Evolutionary conservation across 2,113 vertebrate species (phyloP).

Genomic region (Chaetura pelagica): DNA sequence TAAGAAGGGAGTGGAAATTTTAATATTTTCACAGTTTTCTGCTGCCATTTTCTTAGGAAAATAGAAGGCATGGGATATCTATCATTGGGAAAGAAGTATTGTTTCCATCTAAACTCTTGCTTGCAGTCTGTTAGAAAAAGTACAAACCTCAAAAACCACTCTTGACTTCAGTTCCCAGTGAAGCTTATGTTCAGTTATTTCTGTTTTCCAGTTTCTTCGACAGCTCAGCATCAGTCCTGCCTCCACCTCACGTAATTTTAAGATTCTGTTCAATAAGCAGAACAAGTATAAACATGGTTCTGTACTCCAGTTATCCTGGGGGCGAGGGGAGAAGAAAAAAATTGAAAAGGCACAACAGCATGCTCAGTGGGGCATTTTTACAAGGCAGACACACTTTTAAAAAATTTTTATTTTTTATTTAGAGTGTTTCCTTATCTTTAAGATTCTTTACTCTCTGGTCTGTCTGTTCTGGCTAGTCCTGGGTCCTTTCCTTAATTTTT

Average conservation of each 20-base stretch:
- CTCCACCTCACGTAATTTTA: slow-evolving; percentile 26
- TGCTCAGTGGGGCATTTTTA: not conserved
- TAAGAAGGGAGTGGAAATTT: slow-evolving; percentile 1
- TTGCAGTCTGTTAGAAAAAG: not conserved
- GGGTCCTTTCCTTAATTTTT: not conserved
- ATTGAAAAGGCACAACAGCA: not conserved
- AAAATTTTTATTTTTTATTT: not conserved
- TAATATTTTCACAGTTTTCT: not conserved
- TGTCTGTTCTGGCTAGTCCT: not conserved
- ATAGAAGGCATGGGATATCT: not conserved
- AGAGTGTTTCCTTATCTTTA: not conserved
- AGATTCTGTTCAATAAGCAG: slow-evolving; percentile 40
- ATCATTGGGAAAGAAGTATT: not conserved
- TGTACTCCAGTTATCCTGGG: not conserved
- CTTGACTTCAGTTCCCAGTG: not conserved
- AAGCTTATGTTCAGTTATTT: not conserved
- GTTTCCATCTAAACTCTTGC: not conserved
- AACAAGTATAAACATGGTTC: slow-evolving; percentile 22
- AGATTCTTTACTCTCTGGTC: not conserved
- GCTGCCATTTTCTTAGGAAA: not conserved
- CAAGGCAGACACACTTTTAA: not conserved
- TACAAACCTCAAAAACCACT: not conserved
- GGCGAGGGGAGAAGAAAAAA: not conserved
- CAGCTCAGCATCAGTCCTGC: not conserved
- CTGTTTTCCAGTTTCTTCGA: not conserved